Base-by-base conservation (phyloP, 92 coral and sea anemone species). In the Palythoa caribaeorum region DNA sequence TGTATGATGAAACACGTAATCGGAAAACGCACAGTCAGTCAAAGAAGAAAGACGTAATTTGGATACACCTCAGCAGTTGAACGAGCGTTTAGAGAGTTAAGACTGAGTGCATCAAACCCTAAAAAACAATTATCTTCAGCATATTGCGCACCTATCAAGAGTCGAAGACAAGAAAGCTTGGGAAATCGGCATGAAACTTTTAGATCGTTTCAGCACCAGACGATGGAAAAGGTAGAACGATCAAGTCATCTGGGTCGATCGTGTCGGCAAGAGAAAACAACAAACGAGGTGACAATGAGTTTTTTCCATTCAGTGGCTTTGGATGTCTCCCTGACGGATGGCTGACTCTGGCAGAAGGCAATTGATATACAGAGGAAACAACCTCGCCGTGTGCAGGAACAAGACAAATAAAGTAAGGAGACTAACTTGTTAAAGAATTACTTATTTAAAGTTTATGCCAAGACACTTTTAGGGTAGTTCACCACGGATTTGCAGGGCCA, bases 261-360 rank as follows among this genome's bases (percentile, higher is more conserved):
- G 3, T 10, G 11, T 57, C 11, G 65, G 65, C 5, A 19, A 57
- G 19, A 57, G 65, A 57, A 1, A 57, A 57, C 9, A 57, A 5
- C 50, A 57, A 57, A 57, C 2, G 14, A 57, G 65, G 1, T 0
- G 17, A 57, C 16, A 57, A 10, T 5, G 65, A 57, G n/a, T 57
- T 57, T 2, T 57, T 10, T 57, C 9, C 4, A 57, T 57, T 57
- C 65, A 57, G 5, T 57, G 65, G 65, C 14, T 57, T 57, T 57
- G 65, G 65, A 57, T 57, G 65, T 57, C 65, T 57, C 14, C 65
- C 65, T 57, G 65, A 57, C 65, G 65, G 65, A 57, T 57, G 65
- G 65, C 65, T 15, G 12, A 57, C 65, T 57, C 15, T 57, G n/a
- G 11, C 65, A 57, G 15, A 57, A 12, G 65, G 11, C 0, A 57